Conservation (phyloP, 2,888 invertebrate species). For the Habroteleia sp. region DNA sequence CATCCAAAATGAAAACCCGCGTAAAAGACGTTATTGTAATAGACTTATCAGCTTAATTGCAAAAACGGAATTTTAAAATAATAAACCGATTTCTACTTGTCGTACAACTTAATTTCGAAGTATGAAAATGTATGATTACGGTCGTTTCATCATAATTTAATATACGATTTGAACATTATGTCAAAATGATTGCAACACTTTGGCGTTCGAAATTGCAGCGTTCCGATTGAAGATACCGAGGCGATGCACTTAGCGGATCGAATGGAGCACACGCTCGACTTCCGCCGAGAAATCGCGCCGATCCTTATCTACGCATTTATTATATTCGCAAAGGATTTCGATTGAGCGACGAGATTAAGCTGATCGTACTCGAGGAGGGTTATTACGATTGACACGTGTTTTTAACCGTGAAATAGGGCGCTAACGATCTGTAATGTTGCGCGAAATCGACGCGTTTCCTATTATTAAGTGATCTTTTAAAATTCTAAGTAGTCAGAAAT, state of each 20-base stretch:
- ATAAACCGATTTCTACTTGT: slow-evolving; percentile 27
- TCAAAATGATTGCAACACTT: slow-evolving; percentile 50
- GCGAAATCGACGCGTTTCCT: slow-evolving; percentile 69
- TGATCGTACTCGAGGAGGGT: slow-evolving; percentile 39
- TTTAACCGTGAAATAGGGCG: slow-evolving; percentile 69
- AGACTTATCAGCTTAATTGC: too few relatives aligned
- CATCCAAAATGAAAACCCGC: too few relatives aligned
- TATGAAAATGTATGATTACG: slow-evolving; percentile 46
- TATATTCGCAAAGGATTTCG: slow-evolving; percentile 36
- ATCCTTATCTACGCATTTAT: slow-evolving; percentile 55
- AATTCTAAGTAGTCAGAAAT: background rate
- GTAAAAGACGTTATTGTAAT: too few relatives aligned
- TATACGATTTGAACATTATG: slow-evolving; percentile 37
- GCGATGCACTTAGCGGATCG: slow-evolving; percentile 50
- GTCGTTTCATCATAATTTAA: slow-evolving; percentile 47
- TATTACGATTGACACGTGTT: slow-evolving; percentile 68
- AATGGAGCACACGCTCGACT: slow-evolving; percentile 61
- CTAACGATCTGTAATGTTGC: slow-evolving; percentile 68
- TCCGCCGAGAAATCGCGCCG: slow-evolving; percentile 55
- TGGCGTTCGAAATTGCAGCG: slow-evolving; percentile 40
- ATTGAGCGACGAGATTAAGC: slow-evolving; percentile 44
- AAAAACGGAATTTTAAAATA: too few relatives aligned
- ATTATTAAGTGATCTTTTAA: slow-evolving; percentile 9
- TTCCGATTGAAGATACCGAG: slow-evolving; percentile 46
- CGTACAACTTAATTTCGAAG: slow-evolving; percentile 24